A percentile compares a stretch with the other conserved stretches of the same genome.
phyloP scores from a whole-genome alignment of 2,888 invertebrate genomes.

The Parnassius smintheus region DNA sequence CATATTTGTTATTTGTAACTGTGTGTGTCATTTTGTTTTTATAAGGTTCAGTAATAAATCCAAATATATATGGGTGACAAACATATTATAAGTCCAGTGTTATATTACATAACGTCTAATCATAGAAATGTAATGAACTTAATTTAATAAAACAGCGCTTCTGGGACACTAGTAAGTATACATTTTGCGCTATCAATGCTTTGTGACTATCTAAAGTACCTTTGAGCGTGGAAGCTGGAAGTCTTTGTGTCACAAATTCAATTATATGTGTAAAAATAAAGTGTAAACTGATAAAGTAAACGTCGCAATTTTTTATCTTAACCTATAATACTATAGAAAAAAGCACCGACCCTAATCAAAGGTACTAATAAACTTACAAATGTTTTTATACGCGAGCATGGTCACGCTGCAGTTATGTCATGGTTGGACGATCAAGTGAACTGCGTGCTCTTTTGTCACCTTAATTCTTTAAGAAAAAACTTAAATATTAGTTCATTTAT shows the following conservation, averaged over 20 bases:
- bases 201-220: conserved; percentile 2
- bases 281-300: conserved; percentile 10
- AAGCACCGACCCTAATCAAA: neutral
- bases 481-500: no score
- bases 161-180: conserved; percentile 2
- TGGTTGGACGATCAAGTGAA: neutral
- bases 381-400: neutral
- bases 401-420: no score
- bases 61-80: neutral
- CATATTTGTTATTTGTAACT: no score
- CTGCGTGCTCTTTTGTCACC: no score
- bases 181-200: conserved; percentile 1
- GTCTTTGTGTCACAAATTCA: conserved; percentile 24
- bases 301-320: no score
- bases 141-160: conserved; percentile 2
- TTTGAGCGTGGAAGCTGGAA: neutral
- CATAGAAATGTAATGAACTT: neutral
- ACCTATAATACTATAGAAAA: neutral
- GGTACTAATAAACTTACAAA: no score
- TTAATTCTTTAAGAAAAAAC: no score
- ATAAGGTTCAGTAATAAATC: no score
- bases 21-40: no score
- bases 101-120: neutral
- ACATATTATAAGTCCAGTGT: neutral
- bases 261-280: conserved; percentile 16